Conservation (phyloP, 2,888 invertebrate genomes). For the Heliconius charithonia region DNA sequence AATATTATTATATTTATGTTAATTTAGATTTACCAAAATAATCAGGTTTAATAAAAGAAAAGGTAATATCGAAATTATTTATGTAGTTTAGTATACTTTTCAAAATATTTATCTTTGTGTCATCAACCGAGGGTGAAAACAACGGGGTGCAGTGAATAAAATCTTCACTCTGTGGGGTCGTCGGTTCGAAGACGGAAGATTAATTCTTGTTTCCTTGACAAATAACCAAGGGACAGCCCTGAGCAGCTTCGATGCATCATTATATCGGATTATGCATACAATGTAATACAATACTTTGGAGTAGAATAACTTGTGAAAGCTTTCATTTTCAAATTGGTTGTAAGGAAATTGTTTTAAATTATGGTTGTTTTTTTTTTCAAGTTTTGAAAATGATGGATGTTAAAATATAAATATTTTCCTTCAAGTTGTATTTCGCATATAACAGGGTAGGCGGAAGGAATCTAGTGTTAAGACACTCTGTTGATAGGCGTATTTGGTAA, state of each 20-base stretch:
- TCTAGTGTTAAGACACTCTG: background rate
- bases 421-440: too few species aligned
- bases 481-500: background rate
- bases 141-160: conserved; percentile 62
- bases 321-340: conserved; percentile 16
- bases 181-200: conserved; percentile 71
- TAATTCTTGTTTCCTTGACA: conserved; percentile 72
- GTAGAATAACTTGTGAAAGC: conserved; percentile 24
- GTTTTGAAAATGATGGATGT: background rate
- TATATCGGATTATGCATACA: conserved; percentile 59
- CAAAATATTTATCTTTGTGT: conserved; percentile 47
- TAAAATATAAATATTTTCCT: too few species aligned
- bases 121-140: conserved; percentile 50
- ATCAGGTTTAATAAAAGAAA: background rate
- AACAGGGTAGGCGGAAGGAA: too few species aligned
- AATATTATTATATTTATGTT: too few species aligned
- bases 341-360: background rate
- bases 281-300: conserved; percentile 42
- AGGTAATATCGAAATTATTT: background rate
- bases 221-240: conserved; percentile 63
- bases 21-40: background rate
- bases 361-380: background rate
- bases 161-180: conserved; percentile 75
- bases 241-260: conserved; percentile 64
- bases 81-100: background rate